phyloP scores from a whole-genome alignment of 2,797 vertebrate species.

The Acomys russatus region DNA sequence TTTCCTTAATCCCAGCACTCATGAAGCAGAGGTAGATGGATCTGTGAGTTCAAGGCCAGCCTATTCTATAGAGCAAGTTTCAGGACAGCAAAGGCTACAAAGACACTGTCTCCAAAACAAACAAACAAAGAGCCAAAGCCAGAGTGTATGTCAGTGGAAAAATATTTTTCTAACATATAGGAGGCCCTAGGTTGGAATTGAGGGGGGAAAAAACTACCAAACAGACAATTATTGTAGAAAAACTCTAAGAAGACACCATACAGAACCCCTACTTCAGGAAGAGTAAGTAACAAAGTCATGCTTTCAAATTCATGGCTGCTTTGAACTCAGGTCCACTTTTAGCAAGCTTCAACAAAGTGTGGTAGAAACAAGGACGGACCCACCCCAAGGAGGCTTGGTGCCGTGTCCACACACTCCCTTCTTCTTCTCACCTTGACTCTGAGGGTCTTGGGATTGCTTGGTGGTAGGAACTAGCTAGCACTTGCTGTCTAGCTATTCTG shows the following conservation, averaged over 20 bases:
- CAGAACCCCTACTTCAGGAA: background rate
- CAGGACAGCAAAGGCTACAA: background rate
- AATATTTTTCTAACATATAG: too few species aligned
- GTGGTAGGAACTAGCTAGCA: background rate
- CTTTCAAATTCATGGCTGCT: background rate
- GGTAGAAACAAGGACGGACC: background rate
- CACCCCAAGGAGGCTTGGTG: background rate
- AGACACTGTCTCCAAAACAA: background rate
- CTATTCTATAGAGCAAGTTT: background rate
- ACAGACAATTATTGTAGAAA: background rate
- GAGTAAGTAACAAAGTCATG: background rate
- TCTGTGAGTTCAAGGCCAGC: background rate
- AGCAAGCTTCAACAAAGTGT: background rate
- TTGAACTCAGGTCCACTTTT: background rate
- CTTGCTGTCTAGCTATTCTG: background rate
- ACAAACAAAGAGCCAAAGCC: background rate
- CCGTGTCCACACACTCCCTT: background rate
- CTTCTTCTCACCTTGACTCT: background rate
- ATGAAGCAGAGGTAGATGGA: background rate
- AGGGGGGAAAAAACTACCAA: too few species aligned
- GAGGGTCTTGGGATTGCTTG: background rate
- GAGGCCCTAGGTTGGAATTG: too few species aligned
- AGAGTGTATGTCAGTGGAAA: too few species aligned
- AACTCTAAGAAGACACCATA: background rate
- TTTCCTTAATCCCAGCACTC: background rate